These are phyloP conservation scores for Chesias legatella DNA, from an alignment of 2,888 invertebrate genomes.

Conservation along the genomic window DNA sequence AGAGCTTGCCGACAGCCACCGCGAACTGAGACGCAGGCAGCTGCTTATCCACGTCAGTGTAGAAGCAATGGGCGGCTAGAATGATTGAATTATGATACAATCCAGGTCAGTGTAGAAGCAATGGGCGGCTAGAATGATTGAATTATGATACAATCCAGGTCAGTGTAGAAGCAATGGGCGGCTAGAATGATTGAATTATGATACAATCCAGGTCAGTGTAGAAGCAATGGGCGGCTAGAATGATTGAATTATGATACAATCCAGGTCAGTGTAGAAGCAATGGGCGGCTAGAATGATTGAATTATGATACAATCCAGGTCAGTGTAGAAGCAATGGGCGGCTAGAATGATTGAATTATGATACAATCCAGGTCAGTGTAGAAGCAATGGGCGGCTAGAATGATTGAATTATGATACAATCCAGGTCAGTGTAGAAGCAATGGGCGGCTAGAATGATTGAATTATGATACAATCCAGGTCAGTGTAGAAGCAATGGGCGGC, in stretches of 20 bases:
- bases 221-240: conserved; percentile 59
- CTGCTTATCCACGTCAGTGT: conserved; percentile 33
- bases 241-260: neutral
- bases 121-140: conserved; percentile 47
- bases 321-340: no score
- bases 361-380: no score
- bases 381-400: no score
- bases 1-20: conserved; percentile 56
- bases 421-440: no score
- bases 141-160: conserved; percentile 13
- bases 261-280: no score
- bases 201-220: conserved; percentile 34
- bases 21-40: conserved; percentile 41
- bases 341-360: no score
- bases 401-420: no score
- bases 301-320: no score
- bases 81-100: conserved; percentile 4
- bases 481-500: no score
- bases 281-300: no score
- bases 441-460: no score
- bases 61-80: conserved; percentile 60
- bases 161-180: conserved; percentile 56
- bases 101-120: conserved; percentile 47
- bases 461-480: no score
- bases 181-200: conserved; percentile 34